Conservation (phyloP, 2,888 invertebrate species). For the Blastobasis lacticolella region DNA sequence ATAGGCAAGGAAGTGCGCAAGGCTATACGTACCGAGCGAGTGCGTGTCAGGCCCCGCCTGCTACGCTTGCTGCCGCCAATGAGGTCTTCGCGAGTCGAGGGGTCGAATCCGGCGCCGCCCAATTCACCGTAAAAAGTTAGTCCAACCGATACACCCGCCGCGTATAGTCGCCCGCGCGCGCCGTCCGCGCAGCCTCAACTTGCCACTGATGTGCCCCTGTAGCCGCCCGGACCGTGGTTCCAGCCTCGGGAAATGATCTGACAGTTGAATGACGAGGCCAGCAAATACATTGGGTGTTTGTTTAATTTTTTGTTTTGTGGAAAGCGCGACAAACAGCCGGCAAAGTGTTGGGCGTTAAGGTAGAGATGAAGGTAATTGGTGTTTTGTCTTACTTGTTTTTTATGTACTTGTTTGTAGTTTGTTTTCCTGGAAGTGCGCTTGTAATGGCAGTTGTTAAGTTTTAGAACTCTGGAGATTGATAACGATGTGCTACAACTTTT, state of each 20-base stretch:
- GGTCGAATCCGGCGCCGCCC: conserved; percentile 28
- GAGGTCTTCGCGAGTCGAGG: conserved; percentile 12
- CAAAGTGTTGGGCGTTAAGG: conserved; percentile 56
- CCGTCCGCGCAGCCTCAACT: neutral
- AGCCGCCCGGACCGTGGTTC: conserved; percentile 1
- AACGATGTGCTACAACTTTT: neutral
- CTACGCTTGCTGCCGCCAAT: conserved; percentile 29
- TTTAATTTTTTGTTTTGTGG: conserved; percentile 39
- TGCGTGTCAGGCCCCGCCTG: conserved; percentile 22
- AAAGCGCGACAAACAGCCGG: conserved; percentile 23
- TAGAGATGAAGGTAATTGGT: conserved; percentile 60
- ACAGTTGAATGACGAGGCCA: conserved; percentile 26
- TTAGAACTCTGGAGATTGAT: neutral
- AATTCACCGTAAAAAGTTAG: conserved; percentile 29
- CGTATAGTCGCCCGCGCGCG: conserved; percentile 31
- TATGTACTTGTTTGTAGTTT: neutral
- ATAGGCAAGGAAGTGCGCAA: conserved; percentile 21
- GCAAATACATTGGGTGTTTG: conserved; percentile 20
- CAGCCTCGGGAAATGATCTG: conserved; percentile 24
- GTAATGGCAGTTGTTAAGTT: too few relatives aligned
- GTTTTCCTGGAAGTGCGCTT: neutral
- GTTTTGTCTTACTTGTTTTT: conserved; percentile 7
- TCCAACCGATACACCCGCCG: conserved; percentile 33
- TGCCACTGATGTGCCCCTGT: conserved; percentile 2
- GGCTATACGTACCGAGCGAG: conserved; percentile 13